Base-by-base conservation (phyloP, 2,888 invertebrate genomes). In the Falcaria lacertinaria region DNA sequence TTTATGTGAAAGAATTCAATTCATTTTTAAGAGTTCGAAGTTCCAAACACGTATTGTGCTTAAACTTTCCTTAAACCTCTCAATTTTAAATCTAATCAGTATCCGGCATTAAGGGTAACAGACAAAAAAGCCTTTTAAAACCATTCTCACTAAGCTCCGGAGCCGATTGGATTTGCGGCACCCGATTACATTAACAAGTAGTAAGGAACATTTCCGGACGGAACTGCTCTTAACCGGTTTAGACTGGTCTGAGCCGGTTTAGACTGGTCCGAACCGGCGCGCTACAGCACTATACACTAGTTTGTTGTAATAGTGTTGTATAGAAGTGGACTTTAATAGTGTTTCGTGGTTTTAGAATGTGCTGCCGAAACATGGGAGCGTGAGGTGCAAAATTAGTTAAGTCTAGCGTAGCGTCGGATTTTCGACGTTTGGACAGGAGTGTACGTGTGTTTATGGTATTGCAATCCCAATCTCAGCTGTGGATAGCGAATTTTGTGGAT, bases 181-280 rank as follows among this genome's bases (percentile, higher is more conserved):
- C 69, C 62, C 70, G 78, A 82, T 82, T 79, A 75, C 76, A 81
- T 83, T 83, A 84, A 71, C 77, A 69, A 76, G 75, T 70, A 70
- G 74, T 73, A 76, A 81, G 79, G 80, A 78, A 74, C 76, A 67
- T 73, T 75, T 75, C 74, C 71, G 71, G 66, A 64, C 63, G 63
- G 67, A 72, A 72, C 77, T 61, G 70, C 70, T 72, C 63, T 68
- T 74, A 80, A 80, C 83, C 67, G 62, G 78, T 77, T 82, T 79
- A 78, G 62, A 74, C 63, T 59, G 46, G 53, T 49, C 53, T 49
- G n/a, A 79, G 79, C 83, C 67, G 61, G 78, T 77, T 82, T 79
- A 78, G 62, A 74, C 64, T 59, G 47, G 53, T 50, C 54, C 48
- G 54, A 53, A 58, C 63, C 50, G 50, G 63, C 53, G 57, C 50